Conservation (phyloP, 2,113 vertebrate genomes). For the Aix galericulata region DNA sequence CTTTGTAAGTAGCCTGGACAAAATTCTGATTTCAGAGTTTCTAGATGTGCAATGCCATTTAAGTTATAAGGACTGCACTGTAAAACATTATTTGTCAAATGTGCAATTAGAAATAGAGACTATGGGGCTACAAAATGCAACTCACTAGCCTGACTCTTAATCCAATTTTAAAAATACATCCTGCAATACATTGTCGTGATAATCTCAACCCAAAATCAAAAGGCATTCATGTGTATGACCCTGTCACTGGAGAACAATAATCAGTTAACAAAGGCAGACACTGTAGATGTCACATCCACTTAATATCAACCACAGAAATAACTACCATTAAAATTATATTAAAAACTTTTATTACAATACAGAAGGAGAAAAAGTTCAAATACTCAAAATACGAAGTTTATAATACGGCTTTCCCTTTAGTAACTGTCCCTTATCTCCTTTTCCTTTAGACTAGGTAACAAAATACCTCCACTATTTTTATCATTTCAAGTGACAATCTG, state of each 20-base stretch:
- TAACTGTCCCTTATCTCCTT: neutral
- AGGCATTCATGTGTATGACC: neutral
- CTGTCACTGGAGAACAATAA: neutral
- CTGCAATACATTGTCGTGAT: neutral
- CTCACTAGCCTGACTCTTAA: constrained; percentile 7
- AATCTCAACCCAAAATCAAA: constrained; percentile 17
- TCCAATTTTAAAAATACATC: constrained; percentile 20
- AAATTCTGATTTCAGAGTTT: neutral
- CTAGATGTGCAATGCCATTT: neutral
- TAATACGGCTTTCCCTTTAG: neutral
- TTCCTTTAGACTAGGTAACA: neutral
- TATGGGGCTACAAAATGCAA: neutral
- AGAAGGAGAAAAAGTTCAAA: neutral
- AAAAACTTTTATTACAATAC: neutral
- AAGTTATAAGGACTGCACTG: neutral
- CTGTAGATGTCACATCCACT: neutral
- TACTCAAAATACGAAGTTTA: neutral
- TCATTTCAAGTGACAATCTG: neutral
- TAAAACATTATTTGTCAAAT: neutral
- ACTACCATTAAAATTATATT: neutral
- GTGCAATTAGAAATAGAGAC: neutral
- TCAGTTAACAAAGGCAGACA: neutral
- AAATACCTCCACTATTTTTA: neutral
- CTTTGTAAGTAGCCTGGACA: neutral
- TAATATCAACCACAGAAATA: neutral